phyloP scores from a whole-genome alignment of 2,113 vertebrate genomes.

The Pardalotus punctatus region DNA sequence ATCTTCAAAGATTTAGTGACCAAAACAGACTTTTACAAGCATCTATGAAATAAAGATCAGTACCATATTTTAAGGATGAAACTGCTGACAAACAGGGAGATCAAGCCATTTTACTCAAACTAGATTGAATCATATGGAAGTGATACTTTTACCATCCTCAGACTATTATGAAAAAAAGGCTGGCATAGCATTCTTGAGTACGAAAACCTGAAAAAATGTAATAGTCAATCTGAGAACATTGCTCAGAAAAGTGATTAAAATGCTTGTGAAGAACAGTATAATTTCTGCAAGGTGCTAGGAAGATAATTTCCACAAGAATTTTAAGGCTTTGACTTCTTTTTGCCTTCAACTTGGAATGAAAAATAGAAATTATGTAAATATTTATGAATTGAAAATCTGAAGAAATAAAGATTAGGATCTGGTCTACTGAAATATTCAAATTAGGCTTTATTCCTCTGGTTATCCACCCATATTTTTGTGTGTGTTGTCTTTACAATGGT shows the following conservation, averaged over 20 bases:
- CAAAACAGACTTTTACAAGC: not conserved
- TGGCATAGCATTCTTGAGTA: not conserved
- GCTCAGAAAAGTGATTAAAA: not conserved
- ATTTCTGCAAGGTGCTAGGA: not conserved
- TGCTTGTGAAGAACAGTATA: not conserved
- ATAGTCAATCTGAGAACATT: too few relatives aligned
- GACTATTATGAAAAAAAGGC: not conserved
- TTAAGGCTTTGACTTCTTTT: not conserved
- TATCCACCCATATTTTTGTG: fast-evolving
- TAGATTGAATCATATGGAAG: not conserved
- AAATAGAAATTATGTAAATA: not conserved
- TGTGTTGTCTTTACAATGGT: not conserved
- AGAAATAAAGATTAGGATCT: not conserved
- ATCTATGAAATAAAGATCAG: not conserved
- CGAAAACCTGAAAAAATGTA: not conserved
- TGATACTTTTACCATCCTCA: not conserved
- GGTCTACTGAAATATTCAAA: not conserved
- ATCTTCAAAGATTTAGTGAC: not conserved
- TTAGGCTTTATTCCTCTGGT: not conserved
- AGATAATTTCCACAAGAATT: not conserved
- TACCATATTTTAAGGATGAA: not conserved
- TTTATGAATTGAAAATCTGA: not conserved
- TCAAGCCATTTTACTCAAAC: not conserved
- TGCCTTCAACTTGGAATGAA: not conserved
- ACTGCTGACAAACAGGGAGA: not conserved